Percentiles rank a stretch among this genome's conserved stretches.
phyloP scores from a whole-genome alignment of 2,113 vertebrate species.

The Synchiropus splendidus region DNA sequence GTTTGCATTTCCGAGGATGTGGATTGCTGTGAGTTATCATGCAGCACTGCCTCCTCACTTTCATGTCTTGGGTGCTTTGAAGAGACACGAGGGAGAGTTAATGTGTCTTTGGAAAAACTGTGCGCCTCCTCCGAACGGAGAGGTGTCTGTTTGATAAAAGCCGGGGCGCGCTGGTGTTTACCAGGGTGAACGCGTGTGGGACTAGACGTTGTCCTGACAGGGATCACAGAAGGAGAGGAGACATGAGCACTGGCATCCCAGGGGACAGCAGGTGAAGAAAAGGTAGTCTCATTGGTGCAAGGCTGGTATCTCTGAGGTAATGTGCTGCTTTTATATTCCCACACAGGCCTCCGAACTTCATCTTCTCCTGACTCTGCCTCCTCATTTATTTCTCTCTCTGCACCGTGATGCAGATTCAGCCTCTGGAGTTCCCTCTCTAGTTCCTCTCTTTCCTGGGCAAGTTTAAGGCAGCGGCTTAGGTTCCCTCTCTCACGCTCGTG shows the following conservation, averaged over 20 bases:
- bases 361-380: constrained; percentile 1
- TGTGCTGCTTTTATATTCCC: constrained; percentile 38
- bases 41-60: constrained; percentile 29
- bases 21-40: constrained; percentile 29
- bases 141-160: constrained; percentile 13
- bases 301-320: constrained; percentile 31
- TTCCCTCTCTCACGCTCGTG: constrained; percentile 66
- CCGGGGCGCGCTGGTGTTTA: constrained; percentile 1
- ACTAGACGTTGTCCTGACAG: constrained; percentile 2
- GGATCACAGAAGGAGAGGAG: constrained; percentile 33
- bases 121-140: constrained; percentile 12
- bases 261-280: constrained; percentile 35
- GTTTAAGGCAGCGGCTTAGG: constrained; percentile 63
- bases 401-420: constrained; percentile 37
- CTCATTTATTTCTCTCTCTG: constrained; percentile 9
- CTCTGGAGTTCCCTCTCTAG: constrained; percentile 59
- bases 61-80: constrained; percentile 33
- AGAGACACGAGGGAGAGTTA: constrained; percentile 33
- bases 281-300: constrained; percentile 17
- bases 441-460: constrained; percentile 65
- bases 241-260: constrained; percentile 36
- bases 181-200: constrained; percentile 9
- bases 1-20: constrained; percentile 24
- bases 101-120: constrained; percentile 23
- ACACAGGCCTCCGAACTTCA: constrained; percentile 11